Base-by-base conservation (phyloP, 1,140 invertebrate genomes). In the Halictus rubicundus region DNA sequence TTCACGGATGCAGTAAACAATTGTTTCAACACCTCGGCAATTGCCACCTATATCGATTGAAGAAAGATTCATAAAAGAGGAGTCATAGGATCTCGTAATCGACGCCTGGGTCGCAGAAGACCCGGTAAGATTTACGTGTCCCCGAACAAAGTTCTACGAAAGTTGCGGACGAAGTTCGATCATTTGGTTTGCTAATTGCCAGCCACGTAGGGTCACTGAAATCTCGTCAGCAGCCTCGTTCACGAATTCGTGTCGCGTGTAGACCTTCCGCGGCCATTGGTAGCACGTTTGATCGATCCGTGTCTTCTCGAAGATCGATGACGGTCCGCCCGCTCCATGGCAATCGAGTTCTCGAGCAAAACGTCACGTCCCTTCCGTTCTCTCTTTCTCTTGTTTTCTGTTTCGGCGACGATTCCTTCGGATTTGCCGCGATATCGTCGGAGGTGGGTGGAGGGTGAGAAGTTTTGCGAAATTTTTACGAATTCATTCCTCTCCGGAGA, bases 401-500 rank as follows among this genome's bases (percentile, higher is more conserved):
- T 32, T 2, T 12, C n/a, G 1, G 10, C 59, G 23, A 5, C 19
- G 52, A 9, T 37, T 49, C 5, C 19, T 23, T 0, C 46, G 46
- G 27, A 75, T 80, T 73, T 84, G 4, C 42, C 63, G 37, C 57
- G 42, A 68, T 76, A 12, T 46, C 49, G 27, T 0, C n/a, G n/a
- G n/a, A n/a, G n/a, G n/a, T n/a, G n/a, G 32, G 32, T 0, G 27
- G 27, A 4, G 32, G 32, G 32, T 5, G 42, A 59, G 21, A 12
- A 5, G 23, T 63, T 21, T 14, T 16, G 54, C 46, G 73, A 61
- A n/a, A 78, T 73, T 82, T 80, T 81, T 81, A 75, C 72, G 42
- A 83, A 88, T 88, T 87, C 87, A 85, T 88, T 89, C 81, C 32
- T 12, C 86, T 83, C 71, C 61, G 64, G 46, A 68, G 82, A 6